These are phyloP conservation scores for Pseudopodoces humilis DNA, from an alignment of 2,113 vertebrate species.

Conservation along the genomic window DNA sequence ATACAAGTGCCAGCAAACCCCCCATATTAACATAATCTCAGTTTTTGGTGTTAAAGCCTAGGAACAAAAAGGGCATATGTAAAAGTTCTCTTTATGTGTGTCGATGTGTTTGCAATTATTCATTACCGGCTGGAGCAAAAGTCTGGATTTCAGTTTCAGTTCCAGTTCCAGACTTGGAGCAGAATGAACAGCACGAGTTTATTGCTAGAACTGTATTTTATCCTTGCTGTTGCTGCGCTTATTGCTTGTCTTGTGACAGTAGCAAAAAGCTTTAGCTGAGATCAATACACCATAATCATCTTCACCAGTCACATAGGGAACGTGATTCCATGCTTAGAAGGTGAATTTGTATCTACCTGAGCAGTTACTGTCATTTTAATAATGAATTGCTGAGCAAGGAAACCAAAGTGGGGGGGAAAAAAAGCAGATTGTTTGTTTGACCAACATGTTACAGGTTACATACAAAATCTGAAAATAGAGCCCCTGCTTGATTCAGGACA, in stretches of 20 bases:
- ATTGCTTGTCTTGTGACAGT: neutral
- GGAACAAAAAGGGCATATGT: slow-evolving; percentile 7
- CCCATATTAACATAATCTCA: neutral
- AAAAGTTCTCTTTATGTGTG: neutral
- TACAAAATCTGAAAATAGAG: neutral
- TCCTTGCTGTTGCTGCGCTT: neutral
- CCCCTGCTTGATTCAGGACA: neutral
- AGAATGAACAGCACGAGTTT: neutral
- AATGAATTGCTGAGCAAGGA: neutral
- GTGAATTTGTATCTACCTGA: neutral
- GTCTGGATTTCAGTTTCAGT: slow-evolving; percentile 18
- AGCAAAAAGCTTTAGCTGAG: neutral
- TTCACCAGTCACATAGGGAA: neutral
- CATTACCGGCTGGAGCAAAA: slow-evolving; percentile 17
- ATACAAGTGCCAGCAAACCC: neutral
- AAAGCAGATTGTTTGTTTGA: neutral
- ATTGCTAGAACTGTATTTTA: neutral
- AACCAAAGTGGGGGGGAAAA: neutral
- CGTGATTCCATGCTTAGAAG: neutral
- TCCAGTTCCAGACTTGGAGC: neutral
- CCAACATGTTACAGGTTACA: neutral
- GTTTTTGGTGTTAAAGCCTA: slow-evolving; percentile 9
- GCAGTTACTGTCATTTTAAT: neutral
- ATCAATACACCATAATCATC: accelerated
- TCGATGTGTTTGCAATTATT: slow-evolving; percentile 54